Evolutionary conservation across 2,888 invertebrate genomes (phyloP).

Genomic region (Notodonta ziczac): DNA sequence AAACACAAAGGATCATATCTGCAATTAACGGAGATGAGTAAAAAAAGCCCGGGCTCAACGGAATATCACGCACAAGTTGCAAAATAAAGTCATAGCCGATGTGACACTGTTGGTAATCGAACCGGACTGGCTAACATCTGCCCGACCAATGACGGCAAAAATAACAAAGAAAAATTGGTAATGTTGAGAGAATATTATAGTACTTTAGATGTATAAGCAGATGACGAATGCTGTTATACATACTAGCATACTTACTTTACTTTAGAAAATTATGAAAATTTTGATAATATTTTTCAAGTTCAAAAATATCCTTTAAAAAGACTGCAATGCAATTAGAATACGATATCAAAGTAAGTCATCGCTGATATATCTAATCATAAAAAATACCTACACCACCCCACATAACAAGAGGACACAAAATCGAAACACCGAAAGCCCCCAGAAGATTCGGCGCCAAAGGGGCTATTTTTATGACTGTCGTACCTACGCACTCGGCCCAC

Average conservation of each 20-base stretch:
- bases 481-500: constrained; percentile 81
- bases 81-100: constrained; percentile 74
- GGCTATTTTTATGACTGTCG: constrained; percentile 84
- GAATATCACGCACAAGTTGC: constrained; percentile 69
- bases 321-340: neutral
- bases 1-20: constrained; percentile 32
- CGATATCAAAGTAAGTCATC: constrained; percentile 4
- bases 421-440: constrained; percentile 77
- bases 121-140: constrained; percentile 74
- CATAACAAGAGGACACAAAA: constrained; percentile 77
- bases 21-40: constrained; percentile 43
- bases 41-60: constrained; percentile 52
- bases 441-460: constrained; percentile 83
- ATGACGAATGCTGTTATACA: no score
- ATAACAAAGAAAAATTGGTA: constrained; percentile 61
- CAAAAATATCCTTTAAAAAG: neutral
- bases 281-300: no score
- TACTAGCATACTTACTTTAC: no score
- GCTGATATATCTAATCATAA: constrained; percentile 59
- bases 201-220: neutral
- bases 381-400: constrained; percentile 60
- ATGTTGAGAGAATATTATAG: constrained; percentile 46
- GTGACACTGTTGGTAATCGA: constrained; percentile 74
- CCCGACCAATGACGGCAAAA: constrained; percentile 63
- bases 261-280: no score